Evolutionary conservation across 2,888 invertebrate genomes (phyloP).

Genomic region (Sepiola atlantica): DNA sequence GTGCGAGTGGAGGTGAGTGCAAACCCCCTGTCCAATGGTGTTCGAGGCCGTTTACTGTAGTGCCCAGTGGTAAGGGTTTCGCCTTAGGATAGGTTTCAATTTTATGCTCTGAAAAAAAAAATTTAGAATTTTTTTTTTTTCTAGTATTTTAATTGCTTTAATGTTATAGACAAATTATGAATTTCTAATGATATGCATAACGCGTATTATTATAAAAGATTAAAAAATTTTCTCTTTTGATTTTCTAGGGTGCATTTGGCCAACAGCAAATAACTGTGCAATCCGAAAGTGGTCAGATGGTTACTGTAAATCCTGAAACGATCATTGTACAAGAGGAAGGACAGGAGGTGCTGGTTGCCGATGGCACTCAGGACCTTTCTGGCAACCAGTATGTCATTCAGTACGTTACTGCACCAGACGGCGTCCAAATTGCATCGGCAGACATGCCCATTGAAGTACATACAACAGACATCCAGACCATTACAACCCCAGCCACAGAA

Average conservation of each 20-base stretch:
- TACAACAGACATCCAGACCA: slow-evolving; percentile 49
- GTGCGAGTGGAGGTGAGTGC: too few species aligned
- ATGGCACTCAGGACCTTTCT: slow-evolving; percentile 56
- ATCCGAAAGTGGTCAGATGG: slow-evolving; percentile 62
- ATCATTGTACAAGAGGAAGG: slow-evolving; percentile 70
- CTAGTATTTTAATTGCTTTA: too few species aligned
- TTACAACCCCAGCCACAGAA: background rate
- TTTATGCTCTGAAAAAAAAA: too few species aligned
- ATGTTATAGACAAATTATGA: too few species aligned
- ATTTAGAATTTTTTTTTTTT: too few species aligned
- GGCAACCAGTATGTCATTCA: slow-evolving; percentile 70
- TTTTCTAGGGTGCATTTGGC: slow-evolving; percentile 55
- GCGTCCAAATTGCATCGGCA: slow-evolving; percentile 56
- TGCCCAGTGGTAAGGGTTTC: too few species aligned
- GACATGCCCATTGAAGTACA: slow-evolving; percentile 55
- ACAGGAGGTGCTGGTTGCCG: slow-evolving; percentile 64
- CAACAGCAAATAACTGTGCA: slow-evolving; percentile 59
- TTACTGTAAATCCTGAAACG: slow-evolving; percentile 67
- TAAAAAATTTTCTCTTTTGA: background rate
- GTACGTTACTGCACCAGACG: slow-evolving; percentile 58
- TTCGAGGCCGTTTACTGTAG: too few species aligned
- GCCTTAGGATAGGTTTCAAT: too few species aligned
- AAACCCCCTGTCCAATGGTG: too few species aligned
- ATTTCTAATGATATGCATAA: background rate
- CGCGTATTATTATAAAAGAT: background rate